Base-by-base conservation (phyloP, 2,113 vertebrate species). In the Marcusenius ussheri region DNA sequence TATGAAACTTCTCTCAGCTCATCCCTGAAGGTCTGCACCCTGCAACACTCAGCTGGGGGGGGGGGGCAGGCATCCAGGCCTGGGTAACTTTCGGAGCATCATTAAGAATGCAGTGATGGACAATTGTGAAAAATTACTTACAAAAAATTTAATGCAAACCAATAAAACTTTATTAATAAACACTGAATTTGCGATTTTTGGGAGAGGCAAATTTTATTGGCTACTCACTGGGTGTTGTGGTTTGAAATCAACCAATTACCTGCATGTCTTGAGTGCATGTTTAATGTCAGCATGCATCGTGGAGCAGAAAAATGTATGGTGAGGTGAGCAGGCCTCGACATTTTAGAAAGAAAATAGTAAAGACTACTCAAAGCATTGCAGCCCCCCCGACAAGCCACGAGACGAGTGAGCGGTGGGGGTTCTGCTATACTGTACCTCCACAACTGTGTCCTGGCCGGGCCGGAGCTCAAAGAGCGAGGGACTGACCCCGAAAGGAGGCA, bases 401-500 rank as follows among this genome's bases (percentile, higher is more conserved):
- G n/a, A 70, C 0, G 3, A 10, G 62, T 27, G 62, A 31, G 10
- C 27, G n/a, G 10, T 6, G 10, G 62, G 62, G n/a, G 62, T 10
- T 5, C 62, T 31, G 62, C 62, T 70, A 4, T 70, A 98, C 62
- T 70, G 1, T 70, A 98, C 98, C 97, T 99, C 96, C 70, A 99
- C 3, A 0, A 93, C 53, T 0, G 91, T 88, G 11, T 93, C 91
- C 89, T 97, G 94, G 8, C 97, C 97, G 0, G 98, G 97, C 83
- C 93, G 91, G 90, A 99, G 94, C 88, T 95, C 94, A 91, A 99
- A 97, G 91, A 93, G 89, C 0, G 96, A 95, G 0, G 98, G 98
- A 24, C 93, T 93, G 90, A 99, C 91, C 31, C 95, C 95, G 94
- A 99, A 99, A 0, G 98, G 97, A 15, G 95, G 94, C 2, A 97